Evolutionary conservation across 23 tunicate genomes (phyloP).

Genomic region (Trididemnum miniatum): DNA sequence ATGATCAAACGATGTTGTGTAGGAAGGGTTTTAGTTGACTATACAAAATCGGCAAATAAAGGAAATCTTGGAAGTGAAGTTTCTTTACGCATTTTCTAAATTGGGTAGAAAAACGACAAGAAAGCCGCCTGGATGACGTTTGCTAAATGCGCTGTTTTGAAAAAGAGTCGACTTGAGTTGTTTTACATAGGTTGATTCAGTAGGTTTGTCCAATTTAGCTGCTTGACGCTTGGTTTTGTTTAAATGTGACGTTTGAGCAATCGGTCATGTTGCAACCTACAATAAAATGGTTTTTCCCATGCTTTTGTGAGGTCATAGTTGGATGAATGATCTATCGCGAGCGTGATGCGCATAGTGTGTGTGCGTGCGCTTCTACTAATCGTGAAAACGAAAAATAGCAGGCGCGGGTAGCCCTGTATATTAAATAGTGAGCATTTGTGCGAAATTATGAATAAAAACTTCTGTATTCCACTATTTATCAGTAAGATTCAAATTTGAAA

Average conservation of each 20-base stretch:
- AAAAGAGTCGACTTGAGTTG: not conserved
- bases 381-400: too few relatives aligned
- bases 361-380: not conserved
- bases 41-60: too few relatives aligned
- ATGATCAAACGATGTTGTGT: too few relatives aligned
- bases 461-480: too few relatives aligned
- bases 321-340: not conserved
- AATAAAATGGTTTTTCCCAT: not conserved
- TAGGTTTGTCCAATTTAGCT: slow-evolving; percentile 23
- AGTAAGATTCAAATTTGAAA: too few relatives aligned
- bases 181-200: slow-evolving; percentile 3
- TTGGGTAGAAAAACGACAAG: not conserved
- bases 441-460: too few relatives aligned
- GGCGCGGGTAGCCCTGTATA: too few relatives aligned
- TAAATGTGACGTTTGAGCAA: slow-evolving; percentile 6
- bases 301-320: slow-evolving; percentile 21
- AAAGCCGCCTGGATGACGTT: slow-evolving; percentile 26
- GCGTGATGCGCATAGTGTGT: not conserved
- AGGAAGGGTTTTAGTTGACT: too few relatives aligned
- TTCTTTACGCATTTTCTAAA: too few relatives aligned
- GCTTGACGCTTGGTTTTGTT: not conserved
- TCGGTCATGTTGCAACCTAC: not conserved
- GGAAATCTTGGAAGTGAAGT: too few relatives aligned
- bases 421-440: too few relatives aligned
- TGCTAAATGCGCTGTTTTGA: slow-evolving; percentile 15